Evolutionary conservation across 2,113 vertebrate genomes (phyloP), one percentile per base, ranked within the genome.

Genomic region (Syngnathus typhle): DNA sequence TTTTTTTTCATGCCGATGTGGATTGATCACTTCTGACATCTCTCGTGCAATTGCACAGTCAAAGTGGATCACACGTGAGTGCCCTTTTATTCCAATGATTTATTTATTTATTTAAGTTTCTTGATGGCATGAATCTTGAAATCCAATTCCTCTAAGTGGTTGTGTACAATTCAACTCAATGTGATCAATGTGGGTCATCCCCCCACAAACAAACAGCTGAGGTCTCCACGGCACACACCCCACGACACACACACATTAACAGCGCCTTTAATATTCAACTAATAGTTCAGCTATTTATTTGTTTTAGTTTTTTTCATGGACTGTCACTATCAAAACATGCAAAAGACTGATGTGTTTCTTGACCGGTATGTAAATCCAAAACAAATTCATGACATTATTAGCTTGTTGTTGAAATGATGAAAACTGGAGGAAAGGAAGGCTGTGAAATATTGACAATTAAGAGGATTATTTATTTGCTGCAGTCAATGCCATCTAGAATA

Each of bases 131-230:
- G 7, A 13, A 44, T 62, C 39, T 43, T 41, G 18, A 59, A 37
- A 38, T 37, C 16, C 18, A 19, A 39, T 38, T 19, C 6, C 16
- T 37, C 16, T 32, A 37, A 41, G 38, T 62, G 60, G 12, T 15
- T 23, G n/a, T 5, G 18, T 41, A 13, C n/a, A 21, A 11, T 44
- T 43, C n/a, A 43, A 72, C 60, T 79, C 27, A 27, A 68, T 76
- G 74, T 69, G 41, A 61, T 5, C 38, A 65, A 74, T 74, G 38
- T 79, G 80, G 64, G 76, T 83, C 81, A 79, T 72, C 47, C 38
- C 52, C 71, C 36, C 72, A 41, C 58, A 13, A 44, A 47, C 46
- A 43, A 37, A 41, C 54, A 65, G 49, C 41, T 73, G 49, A 55
- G 56, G 2, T 71, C 32, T n/a, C 2, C 55, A 39, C 1, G 18